Evolutionary conservation across 92 coral and sea anemone species (phyloP).

Genomic region (Palythoa grandiflora): DNA sequence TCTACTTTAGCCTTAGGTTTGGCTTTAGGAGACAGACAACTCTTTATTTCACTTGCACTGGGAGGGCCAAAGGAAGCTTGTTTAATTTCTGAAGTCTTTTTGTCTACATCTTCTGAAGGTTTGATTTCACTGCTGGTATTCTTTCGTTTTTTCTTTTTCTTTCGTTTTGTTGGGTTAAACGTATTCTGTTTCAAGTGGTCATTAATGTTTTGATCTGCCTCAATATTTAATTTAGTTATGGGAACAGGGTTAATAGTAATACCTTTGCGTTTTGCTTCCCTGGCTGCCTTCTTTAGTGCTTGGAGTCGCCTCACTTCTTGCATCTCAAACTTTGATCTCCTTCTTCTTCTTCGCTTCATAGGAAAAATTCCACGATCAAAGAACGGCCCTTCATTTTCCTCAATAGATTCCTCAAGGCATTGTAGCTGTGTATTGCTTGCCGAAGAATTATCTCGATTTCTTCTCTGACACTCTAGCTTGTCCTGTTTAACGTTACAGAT

Average conservation of each 20-base stretch:
- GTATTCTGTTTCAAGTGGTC: background rate
- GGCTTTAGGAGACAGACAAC: background rate
- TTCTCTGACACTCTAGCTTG: background rate
- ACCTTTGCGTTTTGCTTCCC: background rate
- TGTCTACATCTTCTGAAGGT: background rate
- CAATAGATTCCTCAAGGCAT: conserved; percentile 2
- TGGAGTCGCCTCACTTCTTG: conserved; percentile 25
- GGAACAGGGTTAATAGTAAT: background rate
- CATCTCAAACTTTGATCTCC: conserved; percentile 45
- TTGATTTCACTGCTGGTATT: background rate
- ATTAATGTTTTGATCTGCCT: conserved; percentile 18
- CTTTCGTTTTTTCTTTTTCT: conserved; percentile 13
- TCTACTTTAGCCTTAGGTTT: background rate
- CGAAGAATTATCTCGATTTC: background rate
- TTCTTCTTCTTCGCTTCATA: conserved; percentile 44
- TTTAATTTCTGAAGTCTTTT: background rate
- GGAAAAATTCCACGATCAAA: conserved; percentile 41
- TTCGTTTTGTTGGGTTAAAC: conserved; percentile 1
- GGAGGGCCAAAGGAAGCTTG: background rate
- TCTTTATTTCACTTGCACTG: background rate
- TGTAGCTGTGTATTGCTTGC: background rate
- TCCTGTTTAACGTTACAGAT: background rate
- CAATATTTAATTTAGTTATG: conserved; percentile 12
- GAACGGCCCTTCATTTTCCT: conserved; percentile 25
- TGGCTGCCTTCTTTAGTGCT: conserved; percentile 16